These are phyloP conservation scores for Melierax canorus DNA, from an alignment of 2,113 vertebrate species.

Conservation along the genomic window DNA sequence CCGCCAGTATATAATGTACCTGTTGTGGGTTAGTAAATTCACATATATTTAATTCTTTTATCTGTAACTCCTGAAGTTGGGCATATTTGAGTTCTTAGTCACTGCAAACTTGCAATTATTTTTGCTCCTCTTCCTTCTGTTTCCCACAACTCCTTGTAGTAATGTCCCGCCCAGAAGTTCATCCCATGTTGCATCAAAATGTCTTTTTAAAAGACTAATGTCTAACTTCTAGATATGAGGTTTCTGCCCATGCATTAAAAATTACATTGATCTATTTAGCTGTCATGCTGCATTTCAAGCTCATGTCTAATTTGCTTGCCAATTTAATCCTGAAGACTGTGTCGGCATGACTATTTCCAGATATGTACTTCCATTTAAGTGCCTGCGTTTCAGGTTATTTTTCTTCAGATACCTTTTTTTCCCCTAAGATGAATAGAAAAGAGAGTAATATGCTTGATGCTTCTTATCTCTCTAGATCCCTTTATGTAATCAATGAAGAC, in stretches of 20 bases:
- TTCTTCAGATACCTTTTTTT: not conserved
- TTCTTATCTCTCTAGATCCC: not conserved
- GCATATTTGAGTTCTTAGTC: not conserved
- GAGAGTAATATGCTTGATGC: not conserved
- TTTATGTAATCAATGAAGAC: not conserved
- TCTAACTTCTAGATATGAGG: not conserved
- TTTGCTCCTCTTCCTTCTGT: not conserved
- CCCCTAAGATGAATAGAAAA: not conserved
- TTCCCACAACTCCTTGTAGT: not conserved
- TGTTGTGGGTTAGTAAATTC: not conserved
- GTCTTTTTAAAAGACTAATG: not conserved
- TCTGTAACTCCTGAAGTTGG: not conserved
- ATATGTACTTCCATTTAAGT: not conserved
- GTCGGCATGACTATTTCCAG: not conserved
- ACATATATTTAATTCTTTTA: not conserved
- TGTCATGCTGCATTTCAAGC: not conserved
- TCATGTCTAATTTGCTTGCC: not conserved
- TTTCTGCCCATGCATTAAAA: not conserved
- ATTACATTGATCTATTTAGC: not conserved
- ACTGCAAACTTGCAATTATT: not conserved
- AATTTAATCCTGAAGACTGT: not conserved
- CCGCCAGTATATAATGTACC: not conserved
- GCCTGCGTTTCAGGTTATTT: not conserved
- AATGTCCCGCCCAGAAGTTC: not conserved
- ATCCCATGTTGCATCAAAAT: not conserved